Evolutionary conservation across 2,113 vertebrate species (phyloP), one percentile per base, ranked within the genome.

Genomic region (Nerophis lumbriciformis): DNA sequence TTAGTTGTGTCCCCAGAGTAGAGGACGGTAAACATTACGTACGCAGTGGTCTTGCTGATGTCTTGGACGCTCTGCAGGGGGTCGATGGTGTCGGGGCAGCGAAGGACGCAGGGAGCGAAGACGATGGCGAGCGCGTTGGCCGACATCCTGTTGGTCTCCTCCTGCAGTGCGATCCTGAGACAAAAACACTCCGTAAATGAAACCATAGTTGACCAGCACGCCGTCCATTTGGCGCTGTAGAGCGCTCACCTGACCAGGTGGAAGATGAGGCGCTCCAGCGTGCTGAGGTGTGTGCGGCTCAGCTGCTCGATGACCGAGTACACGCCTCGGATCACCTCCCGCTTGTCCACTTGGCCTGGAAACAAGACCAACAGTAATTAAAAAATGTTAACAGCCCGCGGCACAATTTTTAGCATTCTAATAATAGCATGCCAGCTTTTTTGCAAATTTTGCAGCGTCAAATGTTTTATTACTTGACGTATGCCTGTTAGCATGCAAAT

Each of bases 71-170:
- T 99, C 83, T 95, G 94, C 44, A 99, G 90, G 0, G 97, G 97
- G 79, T 99, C 97, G 0, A 90, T 97, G 0, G 93, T 94, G 76
- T 98, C 94, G 0, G 96, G 97, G 68, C 94, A 96, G 68, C 96
- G 96, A 4, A 99, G 93, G 83, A 99, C 93, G 70, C 96, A 99
- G 47, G 96, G 96, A n/a, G 96, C 96, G 55, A 99, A 99, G 35
- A 99, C 96, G 2, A 98, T 98, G 68, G 97, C 97, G 75, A 99
- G 86, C 48, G 97, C 96, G 16, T 99, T 99, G 62, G 94, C 93
- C 45, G 97, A 98, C 96, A 98, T 99, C 61, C 96, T 91, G 84
- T 99, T 99, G 14, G 94, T 97, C n/a, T 98, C 95, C 68, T 98
- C 97, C 74, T 98, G 93, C 50, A 96, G 89, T 37, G 93, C 93